These are phyloP conservation scores for Phaonia tiefii DNA, from an alignment of 2,888 invertebrate species.

Conservation along the genomic window DNA sequence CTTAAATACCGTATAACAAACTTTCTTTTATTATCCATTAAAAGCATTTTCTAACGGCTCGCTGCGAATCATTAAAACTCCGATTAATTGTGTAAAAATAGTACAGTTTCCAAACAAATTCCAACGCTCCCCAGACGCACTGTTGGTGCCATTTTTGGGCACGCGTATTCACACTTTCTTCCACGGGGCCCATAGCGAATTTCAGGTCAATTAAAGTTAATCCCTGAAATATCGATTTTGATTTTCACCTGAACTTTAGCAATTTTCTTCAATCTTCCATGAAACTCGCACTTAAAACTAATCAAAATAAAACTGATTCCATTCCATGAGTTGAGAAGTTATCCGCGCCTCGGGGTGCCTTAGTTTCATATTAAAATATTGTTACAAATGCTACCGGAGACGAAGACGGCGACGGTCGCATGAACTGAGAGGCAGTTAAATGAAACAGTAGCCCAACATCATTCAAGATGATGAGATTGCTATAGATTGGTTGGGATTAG, in stretches of 20 bases:
- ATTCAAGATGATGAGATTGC: background rate
- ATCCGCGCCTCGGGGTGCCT: constrained; percentile 56
- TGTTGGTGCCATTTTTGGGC: constrained; percentile 18
- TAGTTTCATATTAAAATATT: constrained; percentile 39
- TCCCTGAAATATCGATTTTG: background rate
- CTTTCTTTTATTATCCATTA: too few species aligned
- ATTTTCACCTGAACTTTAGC: background rate
- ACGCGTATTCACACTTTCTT: background rate
- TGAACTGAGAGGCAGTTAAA: background rate
- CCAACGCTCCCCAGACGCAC: background rate
- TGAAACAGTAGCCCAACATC: constrained; percentile 53
- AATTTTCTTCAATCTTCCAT: constrained; percentile 8
- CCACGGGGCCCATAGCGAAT: background rate
- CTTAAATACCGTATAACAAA: too few species aligned
- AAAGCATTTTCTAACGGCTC: too few species aligned
- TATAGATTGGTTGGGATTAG: background rate
- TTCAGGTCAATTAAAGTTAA: constrained; percentile 3
- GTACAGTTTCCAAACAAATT: background rate
- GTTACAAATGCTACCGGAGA: constrained; percentile 57
- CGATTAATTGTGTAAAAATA: constrained; percentile 1
- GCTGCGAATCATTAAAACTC: background rate
- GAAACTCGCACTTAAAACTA: constrained; percentile 38
- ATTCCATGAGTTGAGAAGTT: constrained; percentile 30
- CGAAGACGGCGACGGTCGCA: background rate
- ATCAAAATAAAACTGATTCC: constrained; percentile 33